Conservation (phyloP, 2,888 invertebrate species). For the Schizotus pectinicornis region DNA sequence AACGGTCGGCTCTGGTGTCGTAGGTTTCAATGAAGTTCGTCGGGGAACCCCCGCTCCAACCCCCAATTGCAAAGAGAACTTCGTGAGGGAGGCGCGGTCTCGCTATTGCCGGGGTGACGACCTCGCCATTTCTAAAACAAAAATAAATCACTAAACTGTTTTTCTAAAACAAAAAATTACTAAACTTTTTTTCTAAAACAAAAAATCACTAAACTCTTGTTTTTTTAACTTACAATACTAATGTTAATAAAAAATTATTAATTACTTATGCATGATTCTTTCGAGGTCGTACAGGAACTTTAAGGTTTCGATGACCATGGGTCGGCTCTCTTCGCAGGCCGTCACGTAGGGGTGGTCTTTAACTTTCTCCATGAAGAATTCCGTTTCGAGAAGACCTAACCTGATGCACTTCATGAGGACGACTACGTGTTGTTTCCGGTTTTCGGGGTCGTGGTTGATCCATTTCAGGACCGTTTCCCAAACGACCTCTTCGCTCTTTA, state of each 20-base stretch:
- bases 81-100: conserved; percentile 86
- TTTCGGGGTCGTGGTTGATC: conserved; percentile 80
- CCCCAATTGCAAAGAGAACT: conserved; percentile 84
- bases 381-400: conserved; percentile 82
- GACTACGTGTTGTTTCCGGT: conserved; percentile 76
- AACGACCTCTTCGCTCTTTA: conserved; percentile 84
- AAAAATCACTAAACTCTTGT: no score
- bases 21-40: conserved; percentile 85
- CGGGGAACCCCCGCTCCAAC: conserved; percentile 79
- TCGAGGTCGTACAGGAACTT: conserved; percentile 92
- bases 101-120: conserved; percentile 84
- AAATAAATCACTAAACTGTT: conserved; percentile 21
- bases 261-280: conserved; percentile 74
- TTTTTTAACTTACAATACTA: no score
- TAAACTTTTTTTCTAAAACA: conserved; percentile 17
- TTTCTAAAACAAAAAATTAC: conserved; percentile 22
- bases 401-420: conserved; percentile 81
- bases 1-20: conserved; percentile 87
- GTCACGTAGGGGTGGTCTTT: conserved; percentile 87
- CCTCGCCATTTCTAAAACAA: conserved; percentile 71
- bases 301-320: conserved; percentile 88
- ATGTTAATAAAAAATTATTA: no score
- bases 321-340: conserved; percentile 82
- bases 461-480: conserved; percentile 88
- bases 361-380: conserved; percentile 89